Conservation (phyloP, 2,113 vertebrate genomes). For the Leptocoma aspasia region DNA sequence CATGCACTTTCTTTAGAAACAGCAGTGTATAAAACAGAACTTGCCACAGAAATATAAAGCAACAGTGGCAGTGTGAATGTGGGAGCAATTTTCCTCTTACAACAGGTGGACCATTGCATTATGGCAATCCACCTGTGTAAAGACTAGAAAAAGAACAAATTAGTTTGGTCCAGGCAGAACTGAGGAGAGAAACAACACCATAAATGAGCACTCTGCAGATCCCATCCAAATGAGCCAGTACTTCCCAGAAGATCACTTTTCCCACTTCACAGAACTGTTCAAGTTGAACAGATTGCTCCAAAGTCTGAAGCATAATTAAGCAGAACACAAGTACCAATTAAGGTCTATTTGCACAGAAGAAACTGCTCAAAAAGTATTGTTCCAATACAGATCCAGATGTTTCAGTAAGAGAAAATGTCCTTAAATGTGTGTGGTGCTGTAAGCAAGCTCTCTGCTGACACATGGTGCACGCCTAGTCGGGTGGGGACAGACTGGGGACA, state of each 20-base stretch:
- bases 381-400: not conserved
- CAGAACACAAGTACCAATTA: not conserved
- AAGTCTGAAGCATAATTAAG: not conserved
- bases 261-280: not conserved
- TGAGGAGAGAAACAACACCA: not conserved
- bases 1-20: not conserved
- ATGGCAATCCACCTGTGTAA: not conserved
- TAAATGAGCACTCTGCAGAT: not conserved
- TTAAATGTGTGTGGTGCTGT: fast-evolving
- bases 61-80: not conserved
- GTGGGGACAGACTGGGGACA: fast-evolving
- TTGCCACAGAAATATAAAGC: not conserved
- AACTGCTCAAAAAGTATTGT: not conserved
- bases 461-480: fast-evolving
- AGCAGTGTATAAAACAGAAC: not conserved
- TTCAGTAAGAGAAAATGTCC: not conserved
- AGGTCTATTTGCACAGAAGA: not conserved
- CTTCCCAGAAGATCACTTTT: not conserved
- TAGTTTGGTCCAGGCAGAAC: not conserved
- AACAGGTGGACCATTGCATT: not conserved
- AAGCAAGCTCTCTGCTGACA: not conserved
- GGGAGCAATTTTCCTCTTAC: not conserved
- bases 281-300: not conserved
- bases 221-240: not conserved
- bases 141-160: not conserved